Evolutionary conservation across 2,888 invertebrate species (phyloP), one percentile per base, ranked within the genome.

Genomic region (Toxonevra muliebris): DNA sequence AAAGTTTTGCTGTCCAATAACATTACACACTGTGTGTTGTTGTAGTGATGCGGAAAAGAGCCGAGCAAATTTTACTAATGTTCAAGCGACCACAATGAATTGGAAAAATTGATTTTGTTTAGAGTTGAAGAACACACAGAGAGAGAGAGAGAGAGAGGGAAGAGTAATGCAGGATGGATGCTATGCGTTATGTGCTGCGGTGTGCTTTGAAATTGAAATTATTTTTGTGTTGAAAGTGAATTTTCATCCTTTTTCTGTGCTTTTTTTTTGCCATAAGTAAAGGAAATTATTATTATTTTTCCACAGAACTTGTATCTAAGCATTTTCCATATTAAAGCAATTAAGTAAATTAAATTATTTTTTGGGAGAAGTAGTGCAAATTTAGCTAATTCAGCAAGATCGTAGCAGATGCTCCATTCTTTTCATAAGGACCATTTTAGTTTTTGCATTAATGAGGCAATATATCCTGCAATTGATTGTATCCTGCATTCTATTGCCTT

Each of bases 41-140:
- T 48, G 52, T 61, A 12, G 19, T 15, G 10, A 15, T 15, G 11
- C 10, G 19, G 53, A 12, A 53, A 53, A 30, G 30, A 30, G 30
- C 30, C 30, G 30, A 30, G 30, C 30, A 30, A 30, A 30, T 30
- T 30, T 30, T 30, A 30, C 3, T 30, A 45, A 50, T 57, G 65
- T 59, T 52, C 53, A 65, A 52, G 50, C 62, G 66, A 67, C 66
- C 66, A 57, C 62, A 67, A 67, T 62, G 58, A 67, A 62, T 53
- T 62, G 53, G 54, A 40, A 20, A 40, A 30, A 64, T 64, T 64
- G 64, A 41, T 57, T 43, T 15, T 63, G 63, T 43, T 55, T 54
- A 45, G 55, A 61, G 61, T 30, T 41, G 40, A 52, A 15, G 11
- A 11, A 19, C 5, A n/a, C n/a, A n/a, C n/a, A 41, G 10, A 30